phyloP scores from a whole-genome alignment of 37 sponge, comb jelly and placozoan species.

The Hexactinellida sp. region DNA sequence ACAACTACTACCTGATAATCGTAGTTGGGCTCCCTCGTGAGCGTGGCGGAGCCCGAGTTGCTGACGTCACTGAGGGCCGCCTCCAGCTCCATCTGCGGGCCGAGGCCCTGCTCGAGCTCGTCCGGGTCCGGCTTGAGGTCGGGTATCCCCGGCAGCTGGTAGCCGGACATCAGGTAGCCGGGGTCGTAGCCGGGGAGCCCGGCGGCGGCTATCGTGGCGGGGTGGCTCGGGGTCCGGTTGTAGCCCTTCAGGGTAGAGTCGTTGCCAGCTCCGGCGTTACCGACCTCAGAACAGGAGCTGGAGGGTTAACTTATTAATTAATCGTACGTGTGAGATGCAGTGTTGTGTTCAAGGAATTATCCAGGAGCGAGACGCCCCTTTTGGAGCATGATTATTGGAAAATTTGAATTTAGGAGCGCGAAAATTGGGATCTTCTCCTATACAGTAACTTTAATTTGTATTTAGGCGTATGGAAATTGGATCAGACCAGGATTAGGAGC shows the following conservation, averaged over 20 bases:
- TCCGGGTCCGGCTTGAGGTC: conserved; percentile 6
- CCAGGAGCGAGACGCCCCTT: too few species aligned
- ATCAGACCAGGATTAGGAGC: too few species aligned
- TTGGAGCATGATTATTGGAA: too few species aligned
- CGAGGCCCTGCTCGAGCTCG: background rate
- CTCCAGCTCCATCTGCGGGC: conserved; percentile 4
- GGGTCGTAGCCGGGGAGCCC: background rate
- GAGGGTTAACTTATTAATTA: background rate
- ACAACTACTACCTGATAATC: background rate
- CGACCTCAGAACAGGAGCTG: conserved; percentile 1
- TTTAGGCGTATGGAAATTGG: too few species aligned
- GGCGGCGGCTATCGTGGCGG: background rate
- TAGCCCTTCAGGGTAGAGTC: background rate
- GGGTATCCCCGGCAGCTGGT: background rate
- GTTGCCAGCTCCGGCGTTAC: background rate
- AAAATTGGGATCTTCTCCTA: too few species aligned
- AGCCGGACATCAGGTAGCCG: background rate
- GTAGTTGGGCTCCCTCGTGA: conserved; percentile 1
- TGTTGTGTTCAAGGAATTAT: too few species aligned
- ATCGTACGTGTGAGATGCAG: too few species aligned
- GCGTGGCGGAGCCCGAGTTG: background rate
- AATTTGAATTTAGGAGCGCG: too few species aligned
- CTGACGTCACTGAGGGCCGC: background rate
- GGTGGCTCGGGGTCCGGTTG: conserved; percentile 1
- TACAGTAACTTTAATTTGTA: too few species aligned